Base-by-base conservation (phyloP, 1,140 invertebrate species). In the Gonioctena quinquepunctata region DNA sequence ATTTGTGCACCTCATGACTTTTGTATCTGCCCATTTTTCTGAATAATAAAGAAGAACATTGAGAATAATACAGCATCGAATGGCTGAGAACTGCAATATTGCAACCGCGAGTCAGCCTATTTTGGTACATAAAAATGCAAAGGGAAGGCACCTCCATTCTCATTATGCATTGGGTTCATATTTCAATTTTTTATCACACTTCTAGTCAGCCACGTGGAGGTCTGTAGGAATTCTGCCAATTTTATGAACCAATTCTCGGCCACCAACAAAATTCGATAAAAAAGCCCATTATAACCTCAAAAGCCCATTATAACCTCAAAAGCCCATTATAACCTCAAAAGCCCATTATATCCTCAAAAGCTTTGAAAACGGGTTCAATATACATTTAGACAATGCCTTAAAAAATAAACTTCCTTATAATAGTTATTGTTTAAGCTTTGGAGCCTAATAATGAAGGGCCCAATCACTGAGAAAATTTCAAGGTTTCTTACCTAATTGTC, bases 11-110 rank as follows among this genome's bases (percentile, higher is more conserved):
- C 52, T 63, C 61, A 16, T 42, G 49, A 27, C 7, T 50, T 49
- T 33, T 66, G 25, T 70, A 68, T 6, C 57, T 56, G 23, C 56
- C 21, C 57, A 62, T n/a, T n/a, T n/a, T n/a, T n/a, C n/a, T n/a
- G n/a, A n/a, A n/a, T n/a, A n/a, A n/a, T n/a, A n/a, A 42, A 42
- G n/a, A 42, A 42, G 11, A n/a, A 42, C 11, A 42, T 13, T 42
- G 33, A 42, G n/a, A 42, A 42, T n/a, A n/a, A n/a, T n/a, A n/a
- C n/a, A n/a, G n/a, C n/a, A 3, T 42, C 11, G n/a, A n/a, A n/a
- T 42, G 33, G 33, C 33, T 42, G 33, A 42, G 33, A 42, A 42
- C 11, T 42, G 33, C 8, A 42, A 42, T 42, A 42, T 42, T 42
- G 33, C n/a, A n/a, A 42, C 33, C 33, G 11, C 8, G 11, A 42